Evolutionary conservation across 2,888 invertebrate species (phyloP), one percentile per base, ranked within the genome.

Genomic region (Heteromurus nitidus): DNA sequence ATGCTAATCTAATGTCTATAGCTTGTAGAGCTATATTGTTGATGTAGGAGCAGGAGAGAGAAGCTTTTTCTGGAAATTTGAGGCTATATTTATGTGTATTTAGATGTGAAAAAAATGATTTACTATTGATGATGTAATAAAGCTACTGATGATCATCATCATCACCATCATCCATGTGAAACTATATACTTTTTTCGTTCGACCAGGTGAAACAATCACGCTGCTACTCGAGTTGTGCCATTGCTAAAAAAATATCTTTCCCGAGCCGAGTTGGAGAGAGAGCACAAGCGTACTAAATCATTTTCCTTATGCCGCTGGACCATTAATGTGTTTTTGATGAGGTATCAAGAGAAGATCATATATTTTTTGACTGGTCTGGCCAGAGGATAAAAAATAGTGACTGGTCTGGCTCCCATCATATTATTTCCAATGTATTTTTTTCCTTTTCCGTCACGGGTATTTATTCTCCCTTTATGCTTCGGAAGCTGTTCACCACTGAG

Each of bases 271-370:
- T n/a, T n/a, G n/a, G n/a, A n/a, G n/a, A n/a, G n/a, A n/a, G n/a
- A n/a, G n/a, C n/a, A n/a, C n/a, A n/a, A n/a, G n/a, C n/a, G n/a
- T n/a, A n/a, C 28, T n/a, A 73, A 73, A 44, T 53, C 68, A 68
- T 47, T 67, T 44, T 20, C 65, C 53, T 64, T 50, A 47, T 69
- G 58, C 58, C 60, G 1, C 73, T 80, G 82, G 79, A 76, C 85
- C 87, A 87, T 86, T 87, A 87, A 87, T 87, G 87, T 85, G 86
- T 87, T 87, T 87, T 87, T 87, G 87, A 87, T 87, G 87, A 87
- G 87, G 84, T 86, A 86, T 86, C 86, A 86, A 86, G 85, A 84
- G 85, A 84, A n/a, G n/a, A n/a, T n/a, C n/a, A n/a, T n/a, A 62
- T 53, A 53, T 74, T 73, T 60, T 83, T 83, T 80, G 74, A 80